Percentiles rank a stretch among this genome's conserved stretches.
These are phyloP conservation scores for Struthidea cinerea DNA, from an alignment of 2,113 vertebrate genomes.

Conservation along the genomic window DNA sequence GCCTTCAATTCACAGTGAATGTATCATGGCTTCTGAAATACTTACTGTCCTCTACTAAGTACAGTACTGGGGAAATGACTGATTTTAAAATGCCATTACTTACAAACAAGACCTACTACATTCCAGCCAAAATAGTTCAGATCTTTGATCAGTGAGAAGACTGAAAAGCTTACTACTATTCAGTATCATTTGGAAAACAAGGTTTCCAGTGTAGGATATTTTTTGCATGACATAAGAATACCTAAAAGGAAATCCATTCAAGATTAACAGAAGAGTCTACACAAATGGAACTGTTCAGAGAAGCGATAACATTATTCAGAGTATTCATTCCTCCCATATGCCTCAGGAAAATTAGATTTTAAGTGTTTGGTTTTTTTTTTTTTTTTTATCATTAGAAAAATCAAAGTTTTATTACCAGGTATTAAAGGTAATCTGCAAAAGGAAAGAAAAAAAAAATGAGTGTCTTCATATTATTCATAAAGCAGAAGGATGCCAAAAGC, in stretches of 20 bases:
- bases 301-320: neutral
- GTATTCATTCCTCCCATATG: neutral
- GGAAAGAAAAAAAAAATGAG: neutral
- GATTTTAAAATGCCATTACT: slow-evolving; percentile 9
- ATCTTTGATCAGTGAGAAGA: slow-evolving; percentile 36
- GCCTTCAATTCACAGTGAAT: neutral
- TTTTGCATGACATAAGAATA: slow-evolving; percentile 56
- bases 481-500: slow-evolving; percentile 12
- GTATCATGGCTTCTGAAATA: neutral
- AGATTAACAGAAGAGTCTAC: slow-evolving; percentile 59
- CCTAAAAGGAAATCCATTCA: slow-evolving; percentile 68
- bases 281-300: slow-evolving; percentile 42
- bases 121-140: slow-evolving; percentile 35
- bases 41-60: neutral
- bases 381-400: neutral
- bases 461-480: neutral
- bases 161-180: slow-evolving; percentile 48
- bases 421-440: slow-evolving; percentile 29
- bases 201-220: slow-evolving; percentile 28
- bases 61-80: neutral
- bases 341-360: neutral
- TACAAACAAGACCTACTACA: slow-evolving; percentile 44
- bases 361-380: neutral
- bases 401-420: neutral
- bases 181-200: slow-evolving; percentile 60